phyloP scores from a whole-genome alignment of 2,888 invertebrate genomes.

The Papilio protenor region DNA sequence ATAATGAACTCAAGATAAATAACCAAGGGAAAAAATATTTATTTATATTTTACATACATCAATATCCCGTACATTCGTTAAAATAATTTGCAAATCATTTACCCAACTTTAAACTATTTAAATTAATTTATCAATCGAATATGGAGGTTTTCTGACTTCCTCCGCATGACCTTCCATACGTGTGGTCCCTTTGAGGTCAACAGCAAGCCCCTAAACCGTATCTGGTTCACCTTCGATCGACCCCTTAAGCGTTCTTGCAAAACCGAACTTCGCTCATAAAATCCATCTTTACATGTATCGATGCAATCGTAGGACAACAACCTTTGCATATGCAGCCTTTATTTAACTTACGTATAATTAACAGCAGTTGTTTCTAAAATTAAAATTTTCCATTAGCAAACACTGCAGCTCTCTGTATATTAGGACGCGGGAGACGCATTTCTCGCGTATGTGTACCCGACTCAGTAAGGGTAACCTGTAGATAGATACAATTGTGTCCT shows the following conservation, averaged over 20 bases:
- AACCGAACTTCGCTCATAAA: constrained; percentile 1
- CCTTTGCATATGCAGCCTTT: background rate
- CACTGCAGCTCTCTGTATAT: background rate
- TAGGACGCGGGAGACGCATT: no score
- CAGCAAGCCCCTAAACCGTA: constrained; percentile 45
- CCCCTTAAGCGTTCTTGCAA: constrained; percentile 49
- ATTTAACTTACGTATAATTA: background rate
- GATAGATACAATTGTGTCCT: no score
- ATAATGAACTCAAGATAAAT: no score
- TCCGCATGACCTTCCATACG: constrained; percentile 9
- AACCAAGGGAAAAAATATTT: no score
- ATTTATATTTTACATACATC: no score
- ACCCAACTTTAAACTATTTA: background rate
- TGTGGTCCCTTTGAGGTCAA: constrained; percentile 41
- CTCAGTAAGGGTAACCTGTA: no score
- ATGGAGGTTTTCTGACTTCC: constrained; percentile 31
- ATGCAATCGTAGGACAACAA: constrained; percentile 17
- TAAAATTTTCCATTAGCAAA: background rate
- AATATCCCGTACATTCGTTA: background rate
- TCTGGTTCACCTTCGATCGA: constrained; percentile 53
- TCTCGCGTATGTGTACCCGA: no score
- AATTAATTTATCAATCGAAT: background rate
- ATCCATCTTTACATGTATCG: constrained; percentile 14
- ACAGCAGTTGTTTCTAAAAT: background rate
- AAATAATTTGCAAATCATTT: background rate